phyloP scores from a whole-genome alignment of 2,888 invertebrate genomes.

The Standfussiana lucernea region DNA sequence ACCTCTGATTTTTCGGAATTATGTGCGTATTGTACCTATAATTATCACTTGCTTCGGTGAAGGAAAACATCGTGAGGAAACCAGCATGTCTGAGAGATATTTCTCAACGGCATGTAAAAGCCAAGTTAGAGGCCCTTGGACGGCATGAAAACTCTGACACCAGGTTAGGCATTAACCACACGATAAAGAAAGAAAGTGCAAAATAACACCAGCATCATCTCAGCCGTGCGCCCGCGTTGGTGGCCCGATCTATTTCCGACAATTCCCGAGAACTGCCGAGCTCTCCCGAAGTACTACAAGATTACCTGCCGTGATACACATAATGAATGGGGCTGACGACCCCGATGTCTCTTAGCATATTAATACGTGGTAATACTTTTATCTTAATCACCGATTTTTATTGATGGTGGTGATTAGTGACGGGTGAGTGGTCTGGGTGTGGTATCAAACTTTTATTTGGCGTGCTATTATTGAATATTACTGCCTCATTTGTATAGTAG shows the following conservation, averaged over 20 bases:
- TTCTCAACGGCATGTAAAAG: too few relatives aligned
- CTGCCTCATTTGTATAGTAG: too few relatives aligned
- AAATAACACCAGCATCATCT: conserved; percentile 38
- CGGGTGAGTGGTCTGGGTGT: conserved; percentile 26
- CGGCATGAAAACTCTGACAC: too few relatives aligned
- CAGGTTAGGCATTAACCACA: too few relatives aligned
- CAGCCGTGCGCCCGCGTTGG: conserved; percentile 58
- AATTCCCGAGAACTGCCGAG: conserved; percentile 64
- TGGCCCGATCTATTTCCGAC: conserved; percentile 72
- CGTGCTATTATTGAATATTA: neutral
- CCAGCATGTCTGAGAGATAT: too few relatives aligned
- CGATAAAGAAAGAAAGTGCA: too few relatives aligned
- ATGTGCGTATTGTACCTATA: too few relatives aligned
- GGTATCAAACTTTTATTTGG: neutral
- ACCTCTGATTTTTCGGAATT: too few relatives aligned
- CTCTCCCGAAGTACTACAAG: conserved; percentile 60
- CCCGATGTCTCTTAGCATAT: conserved; percentile 62
- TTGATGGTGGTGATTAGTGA: conserved; percentile 37
- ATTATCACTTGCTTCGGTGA: too few relatives aligned
- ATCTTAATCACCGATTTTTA: conserved; percentile 59
- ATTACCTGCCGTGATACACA: conserved; percentile 65
- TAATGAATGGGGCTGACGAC: conserved; percentile 63
- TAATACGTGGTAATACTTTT: conserved; percentile 57
- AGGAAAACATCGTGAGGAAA: too few relatives aligned
- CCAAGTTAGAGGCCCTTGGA: too few relatives aligned